Evolutionary conservation across 1,140 invertebrate genomes (phyloP), one percentile per base, ranked within the genome.

Genomic region (Proctacanthus coquilletti): DNA sequence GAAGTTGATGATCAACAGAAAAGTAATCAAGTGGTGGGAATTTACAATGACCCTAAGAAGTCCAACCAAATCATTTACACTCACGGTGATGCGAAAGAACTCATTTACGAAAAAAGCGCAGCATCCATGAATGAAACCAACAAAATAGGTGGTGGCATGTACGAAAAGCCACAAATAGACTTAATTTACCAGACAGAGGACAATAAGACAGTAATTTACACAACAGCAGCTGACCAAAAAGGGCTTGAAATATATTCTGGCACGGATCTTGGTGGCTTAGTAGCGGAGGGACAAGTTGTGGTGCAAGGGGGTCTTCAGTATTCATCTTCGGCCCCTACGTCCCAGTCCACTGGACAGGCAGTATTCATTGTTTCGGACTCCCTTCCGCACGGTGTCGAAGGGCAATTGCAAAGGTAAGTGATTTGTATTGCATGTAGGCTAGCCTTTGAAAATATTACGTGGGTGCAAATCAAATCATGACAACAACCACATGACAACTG

Each of bases 141-240:
- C 56, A 33, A 59, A 59, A 21, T 32, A 32, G 40, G 37, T 32
- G 23, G 21, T 18, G 19, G 15, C 18, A 27, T 36, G 11, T 31
- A 23, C 29, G 64, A 77, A 62, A 65, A 74, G 47, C 72, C 74
- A 25, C 76, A 75, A 41, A 80, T 83, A 47, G 80, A 82, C 61
- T 60, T 83, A 38, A 83, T 83, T 46, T 83, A 83, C 56, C 79
- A 81, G 50, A n/a, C n/a, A n/a, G 80, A 82, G 45, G 80, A 79
- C 18, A 80, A 80, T 50, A 80, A 82, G 51, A 82, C 78, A 0
- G 77, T 83, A 17, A 81, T 81, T 51, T 83, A 83, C 47, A 82
- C 80, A 11, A 80, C 78, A 25, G 72, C 74, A 0, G 62, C 58
- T 15, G 65, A 67, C 40, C 64, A 63, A 44, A 60, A 66, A 55